phyloP scores from a whole-genome alignment of 2,113 vertebrate genomes.

The Seriola aureovittata region DNA sequence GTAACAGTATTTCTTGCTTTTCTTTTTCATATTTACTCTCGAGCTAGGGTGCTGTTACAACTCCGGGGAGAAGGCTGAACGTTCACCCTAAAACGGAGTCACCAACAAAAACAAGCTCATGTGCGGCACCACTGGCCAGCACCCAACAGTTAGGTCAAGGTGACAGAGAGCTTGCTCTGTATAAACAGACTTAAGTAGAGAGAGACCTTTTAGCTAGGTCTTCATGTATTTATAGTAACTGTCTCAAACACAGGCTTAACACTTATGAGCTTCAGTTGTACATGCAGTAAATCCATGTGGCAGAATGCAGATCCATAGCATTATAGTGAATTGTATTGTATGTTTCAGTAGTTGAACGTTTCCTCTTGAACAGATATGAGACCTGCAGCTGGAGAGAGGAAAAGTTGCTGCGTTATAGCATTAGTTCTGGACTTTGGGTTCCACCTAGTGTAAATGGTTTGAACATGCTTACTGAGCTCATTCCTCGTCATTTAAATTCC shows the following conservation, averaged over 20 bases:
- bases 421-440: conserved; percentile 3
- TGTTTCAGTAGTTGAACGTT: background rate
- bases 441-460: conserved; percentile 2
- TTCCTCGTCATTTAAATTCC: background rate
- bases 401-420: conserved; percentile 2
- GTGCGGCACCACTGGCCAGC: background rate
- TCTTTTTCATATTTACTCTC: background rate
- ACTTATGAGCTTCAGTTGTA: background rate
- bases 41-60: background rate
- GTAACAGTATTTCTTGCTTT: background rate
- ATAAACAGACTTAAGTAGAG: conserved; percentile 2
- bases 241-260: background rate
- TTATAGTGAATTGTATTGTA: background rate
- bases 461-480: background rate
- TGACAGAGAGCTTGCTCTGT: conserved; percentile 23
- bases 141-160: conserved; percentile 30
- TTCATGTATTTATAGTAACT: conserved; percentile 40
- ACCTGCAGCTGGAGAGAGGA: background rate
- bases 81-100: background rate
- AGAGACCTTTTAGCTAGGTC: conserved; percentile 9
- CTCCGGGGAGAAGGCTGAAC: background rate
- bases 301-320: background rate
- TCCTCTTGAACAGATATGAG: background rate
- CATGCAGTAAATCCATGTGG: background rate
- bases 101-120: conserved; percentile 2